Percentiles rank a stretch among this genome's conserved stretches.
Evolutionary conservation across 1,140 invertebrate genomes (phyloP).

Genomic region (Platorchestia sp.): DNA sequence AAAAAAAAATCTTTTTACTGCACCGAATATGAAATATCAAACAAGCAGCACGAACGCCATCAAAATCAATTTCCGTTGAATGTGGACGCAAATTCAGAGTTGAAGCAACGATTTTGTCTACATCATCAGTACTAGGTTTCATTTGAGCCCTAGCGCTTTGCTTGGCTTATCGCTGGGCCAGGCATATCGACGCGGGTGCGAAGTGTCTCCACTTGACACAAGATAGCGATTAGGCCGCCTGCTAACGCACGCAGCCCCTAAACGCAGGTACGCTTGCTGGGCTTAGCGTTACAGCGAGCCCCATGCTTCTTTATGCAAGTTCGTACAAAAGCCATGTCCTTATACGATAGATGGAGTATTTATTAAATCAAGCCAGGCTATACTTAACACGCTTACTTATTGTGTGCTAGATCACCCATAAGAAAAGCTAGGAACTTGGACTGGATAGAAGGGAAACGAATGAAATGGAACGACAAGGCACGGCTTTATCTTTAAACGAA

Average conservation of each 20-base stretch:
- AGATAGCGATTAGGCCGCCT: background rate
- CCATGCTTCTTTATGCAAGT: background rate
- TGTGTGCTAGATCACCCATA: background rate
- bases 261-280: background rate
- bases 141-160: background rate
- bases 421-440: background rate
- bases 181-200: conserved; percentile 26
- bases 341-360: background rate
- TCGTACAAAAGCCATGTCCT: background rate
- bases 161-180: background rate
- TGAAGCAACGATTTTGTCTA: background rate
- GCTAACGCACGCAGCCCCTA: background rate
- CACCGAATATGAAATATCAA: background rate
- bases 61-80: background rate
- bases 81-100: background rate
- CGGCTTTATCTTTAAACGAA: background rate
- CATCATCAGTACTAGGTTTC: background rate
- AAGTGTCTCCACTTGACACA: background rate
- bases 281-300: background rate
- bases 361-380: background rate
- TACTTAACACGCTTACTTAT: background rate
- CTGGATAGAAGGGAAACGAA: background rate
- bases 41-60: background rate
- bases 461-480: background rate
- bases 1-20: background rate